Base-by-base conservation (phyloP, 2,888 invertebrate genomes). In the Xanthia togata region DNA sequence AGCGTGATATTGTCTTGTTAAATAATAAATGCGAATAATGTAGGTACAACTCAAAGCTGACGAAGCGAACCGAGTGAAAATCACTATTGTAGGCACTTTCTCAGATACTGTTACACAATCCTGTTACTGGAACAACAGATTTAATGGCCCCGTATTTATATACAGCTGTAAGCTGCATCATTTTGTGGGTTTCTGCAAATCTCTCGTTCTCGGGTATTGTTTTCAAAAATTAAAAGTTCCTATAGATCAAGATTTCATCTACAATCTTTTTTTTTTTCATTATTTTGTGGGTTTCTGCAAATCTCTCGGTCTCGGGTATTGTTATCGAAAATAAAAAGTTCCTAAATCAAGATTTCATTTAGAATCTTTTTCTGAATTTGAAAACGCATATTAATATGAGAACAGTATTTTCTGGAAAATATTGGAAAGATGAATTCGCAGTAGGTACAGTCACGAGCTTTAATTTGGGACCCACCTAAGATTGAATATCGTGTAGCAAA, bases 21-120 rank as follows among this genome's bases (percentile, higher is more conserved):
- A 79, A 86, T 84, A 85, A 83, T 85, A 86, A 83, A 81, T 86
- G 78, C 68, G 85, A 78, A 81, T 81, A 83, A 83, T 86, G 79
- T 77, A 85, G 78, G 62, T 80, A 86, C 79, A 44, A 77, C 76
- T 74, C 64, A 69, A 78, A 86, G 85, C 83, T 81, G 74, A 78
- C 75, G 84, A 86, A 81, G 74, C 72, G 73, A 75, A 76, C 79
- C 79, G 70, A 86, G 84, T 62, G 73, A 80, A 84, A 85, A 86
- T 83, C 87, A 81, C 81, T 68, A 73, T 78, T 81, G 85, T 81
- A 76, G 76, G 78, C 81, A 81, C 76, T 84, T 78, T 83, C 87
- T 81, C 78, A 79, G 81, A 81, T 85, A 78, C 73, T 75, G 76
- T 83, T 86, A 86, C 72, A 86, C 76, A 86, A 86, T 75, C 84